Base-by-base conservation (phyloP, 2,888 invertebrate genomes). In the Dermolepida albohirtum region DNA sequence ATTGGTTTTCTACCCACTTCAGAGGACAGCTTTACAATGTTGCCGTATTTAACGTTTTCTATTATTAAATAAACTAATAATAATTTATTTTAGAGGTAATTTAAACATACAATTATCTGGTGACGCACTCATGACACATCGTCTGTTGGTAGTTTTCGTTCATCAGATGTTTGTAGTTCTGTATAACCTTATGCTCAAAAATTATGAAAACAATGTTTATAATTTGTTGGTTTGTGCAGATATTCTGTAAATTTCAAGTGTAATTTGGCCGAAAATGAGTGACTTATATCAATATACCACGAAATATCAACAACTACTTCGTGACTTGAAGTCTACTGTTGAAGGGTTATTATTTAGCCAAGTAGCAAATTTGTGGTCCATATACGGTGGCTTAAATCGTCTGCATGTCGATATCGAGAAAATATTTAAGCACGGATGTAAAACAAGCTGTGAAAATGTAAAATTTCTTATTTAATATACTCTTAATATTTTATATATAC, bases 361-460 rank as follows among this genome's bases (percentile, higher is more conserved):
- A 74, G 84, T 86, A 44, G 84, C 86, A 41, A 87, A 87, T 78
- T 86, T 88, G n/a, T 88, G 88, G 88, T 85, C 85, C 69, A 85
- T 88, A 71, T 88, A 87, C 72, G 88, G 88, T 17, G 88, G 88
- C 11, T 78, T 88, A 17, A 87, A 86, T 75, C 79, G 88, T 66
- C 79, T 88, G 27, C 86, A 87, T 75, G 83, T 81, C 74, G 84
- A 85, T 43, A 79, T 88, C 70, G 86, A 87, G 71, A 86, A 82
- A 73, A 87, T 88, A 76, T 87, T 88, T 76, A 85, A 84, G 74
- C 87, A 88, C 75, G 87, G 87, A n/a, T 86, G 85, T 75, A 80
- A 84, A 73, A 79, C 82, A 57, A 82, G 80, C 69, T 79, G 79
- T 71, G 79, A 79, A 49, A 79, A 80, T 76, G 85, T 85, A 77